Conservation (phyloP, 2,113 vertebrate species). For the Pterocles gutturalis region DNA sequence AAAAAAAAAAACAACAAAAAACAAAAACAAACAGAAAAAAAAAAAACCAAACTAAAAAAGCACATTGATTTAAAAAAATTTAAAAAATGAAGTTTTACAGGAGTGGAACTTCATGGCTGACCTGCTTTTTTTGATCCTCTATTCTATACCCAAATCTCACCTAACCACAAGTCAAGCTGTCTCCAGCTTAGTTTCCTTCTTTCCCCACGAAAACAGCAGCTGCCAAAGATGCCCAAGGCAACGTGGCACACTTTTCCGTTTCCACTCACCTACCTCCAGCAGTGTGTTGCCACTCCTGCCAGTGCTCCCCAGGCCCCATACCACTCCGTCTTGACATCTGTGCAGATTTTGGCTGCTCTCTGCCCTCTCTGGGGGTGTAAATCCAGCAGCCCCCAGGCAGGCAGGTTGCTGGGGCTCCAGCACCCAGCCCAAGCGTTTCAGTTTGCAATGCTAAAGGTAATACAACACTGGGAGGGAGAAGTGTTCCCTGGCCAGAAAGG, state of each 20-base stretch:
- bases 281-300: background rate
- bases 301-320: background rate
- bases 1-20: background rate
- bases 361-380: background rate
- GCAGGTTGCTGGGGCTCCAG: background rate
- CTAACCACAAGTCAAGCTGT: background rate
- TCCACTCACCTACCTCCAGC: background rate
- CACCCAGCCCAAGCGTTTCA: background rate
- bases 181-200: background rate
- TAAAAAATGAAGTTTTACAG: background rate
- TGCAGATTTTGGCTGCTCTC: background rate
- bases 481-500: background rate
- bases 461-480: background rate
- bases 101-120: background rate
- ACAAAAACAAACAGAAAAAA: no score
- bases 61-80: background rate
- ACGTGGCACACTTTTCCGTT: background rate
- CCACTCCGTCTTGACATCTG: accelerated
- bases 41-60: background rate
- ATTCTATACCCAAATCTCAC: background rate
- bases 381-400: background rate
- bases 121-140: background rate
- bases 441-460: constrained; percentile 63
- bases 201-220: background rate
- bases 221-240: background rate